phyloP scores from a whole-genome alignment of 2,888 invertebrate genomes.

The Volucella zonaria region DNA sequence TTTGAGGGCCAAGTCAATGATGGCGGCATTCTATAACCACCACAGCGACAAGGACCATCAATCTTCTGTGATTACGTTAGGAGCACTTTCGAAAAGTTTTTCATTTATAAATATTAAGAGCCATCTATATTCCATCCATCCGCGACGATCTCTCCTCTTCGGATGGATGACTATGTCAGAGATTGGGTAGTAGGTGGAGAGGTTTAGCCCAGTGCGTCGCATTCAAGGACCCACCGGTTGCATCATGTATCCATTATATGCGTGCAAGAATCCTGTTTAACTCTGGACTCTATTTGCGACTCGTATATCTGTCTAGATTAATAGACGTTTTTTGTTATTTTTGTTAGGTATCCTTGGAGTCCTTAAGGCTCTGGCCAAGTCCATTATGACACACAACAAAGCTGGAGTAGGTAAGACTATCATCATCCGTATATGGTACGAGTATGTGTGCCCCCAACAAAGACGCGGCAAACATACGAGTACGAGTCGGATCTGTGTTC shows the following conservation, averaged over 20 bases:
- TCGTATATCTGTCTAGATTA: background rate
- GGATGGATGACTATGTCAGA: slow-evolving; percentile 41
- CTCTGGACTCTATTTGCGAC: slow-evolving; percentile 18
- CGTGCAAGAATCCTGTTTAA: slow-evolving; percentile 12
- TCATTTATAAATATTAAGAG: slow-evolving; percentile 72
- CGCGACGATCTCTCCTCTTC: slow-evolving; percentile 61
- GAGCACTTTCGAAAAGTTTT: slow-evolving; percentile 74
- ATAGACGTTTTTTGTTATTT: slow-evolving; percentile 11
- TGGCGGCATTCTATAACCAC: slow-evolving; percentile 62
- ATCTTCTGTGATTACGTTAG: slow-evolving; percentile 73
- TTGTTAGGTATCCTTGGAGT: slow-evolving; percentile 20
- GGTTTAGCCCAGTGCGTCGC: slow-evolving; percentile 51
- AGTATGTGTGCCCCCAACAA: slow-evolving; percentile 26
- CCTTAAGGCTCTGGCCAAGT: slow-evolving; percentile 42
- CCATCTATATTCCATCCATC: slow-evolving; percentile 72
- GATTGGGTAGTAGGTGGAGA: background rate
- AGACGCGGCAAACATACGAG: slow-evolving; percentile 19
- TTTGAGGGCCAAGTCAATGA: slow-evolving; percentile 30
- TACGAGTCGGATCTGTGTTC: slow-evolving; percentile 31
- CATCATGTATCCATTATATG: slow-evolving; percentile 5
- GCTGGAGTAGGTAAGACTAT: slow-evolving; percentile 12
- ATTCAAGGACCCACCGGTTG: slow-evolving; percentile 64
- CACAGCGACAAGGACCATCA: slow-evolving; percentile 72
- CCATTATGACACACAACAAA: slow-evolving; percentile 50
- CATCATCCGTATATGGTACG: slow-evolving; percentile 16